phyloP scores from a whole-genome alignment of 2,113 vertebrate genomes.

The Holacanthus passer region DNA sequence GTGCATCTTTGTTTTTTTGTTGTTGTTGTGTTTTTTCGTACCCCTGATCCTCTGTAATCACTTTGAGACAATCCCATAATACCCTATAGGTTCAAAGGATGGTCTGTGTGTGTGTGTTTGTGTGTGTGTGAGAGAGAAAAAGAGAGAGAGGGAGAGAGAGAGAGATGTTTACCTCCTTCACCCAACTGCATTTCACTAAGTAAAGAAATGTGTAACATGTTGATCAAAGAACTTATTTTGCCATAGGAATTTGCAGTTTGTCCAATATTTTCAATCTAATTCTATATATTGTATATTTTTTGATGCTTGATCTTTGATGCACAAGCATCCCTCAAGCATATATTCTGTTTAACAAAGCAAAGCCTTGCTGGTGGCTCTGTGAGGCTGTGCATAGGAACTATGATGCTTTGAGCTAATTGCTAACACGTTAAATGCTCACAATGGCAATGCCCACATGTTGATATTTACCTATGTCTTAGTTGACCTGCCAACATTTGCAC shows the following conservation, averaged over 20 bases:
- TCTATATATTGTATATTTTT: background rate
- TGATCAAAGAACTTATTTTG: background rate
- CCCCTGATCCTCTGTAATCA: slow-evolving; percentile 66
- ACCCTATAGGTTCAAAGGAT: slow-evolving; percentile 50
- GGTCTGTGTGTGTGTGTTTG: slow-evolving; percentile 16
- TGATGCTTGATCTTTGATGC: slow-evolving; percentile 12
- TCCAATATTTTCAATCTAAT: background rate
- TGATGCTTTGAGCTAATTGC: background rate
- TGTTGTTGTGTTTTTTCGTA: slow-evolving; percentile 29
- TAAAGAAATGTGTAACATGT: slow-evolving; percentile 4
- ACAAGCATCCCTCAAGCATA: background rate
- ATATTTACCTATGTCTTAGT: background rate
- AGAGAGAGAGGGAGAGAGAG: background rate
- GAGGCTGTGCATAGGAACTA: background rate
- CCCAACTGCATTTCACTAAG: background rate
- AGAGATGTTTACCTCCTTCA: slow-evolving; percentile 14
- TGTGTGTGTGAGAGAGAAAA: background rate
- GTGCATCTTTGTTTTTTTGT: slow-evolving; percentile 39
- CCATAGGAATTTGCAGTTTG: background rate
- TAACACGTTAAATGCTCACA: no score
- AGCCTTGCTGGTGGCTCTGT: no score
- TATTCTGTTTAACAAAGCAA: no score
- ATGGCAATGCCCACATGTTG: background rate
- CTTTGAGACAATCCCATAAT: slow-evolving; percentile 67
- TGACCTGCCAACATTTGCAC: background rate